phyloP scores from a whole-genome alignment of 2,888 invertebrate species.

The Graphium colonna region DNA sequence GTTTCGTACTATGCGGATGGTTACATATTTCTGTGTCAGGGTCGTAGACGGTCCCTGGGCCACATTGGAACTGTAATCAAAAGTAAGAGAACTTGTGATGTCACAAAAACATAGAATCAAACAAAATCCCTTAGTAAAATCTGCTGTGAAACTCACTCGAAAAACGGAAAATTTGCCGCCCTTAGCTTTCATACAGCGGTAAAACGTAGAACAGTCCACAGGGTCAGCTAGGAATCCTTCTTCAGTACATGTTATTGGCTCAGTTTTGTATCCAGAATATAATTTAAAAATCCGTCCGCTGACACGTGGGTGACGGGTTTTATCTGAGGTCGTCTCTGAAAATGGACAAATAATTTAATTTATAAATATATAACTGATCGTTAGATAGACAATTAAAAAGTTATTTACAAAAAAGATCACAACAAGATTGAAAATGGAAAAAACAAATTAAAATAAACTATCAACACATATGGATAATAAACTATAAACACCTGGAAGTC shows the following conservation, averaged over 20 bases:
- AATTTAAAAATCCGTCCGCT: conserved; percentile 58
- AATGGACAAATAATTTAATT: background rate
- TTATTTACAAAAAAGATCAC: background rate
- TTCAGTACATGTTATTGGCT: conserved; percentile 77
- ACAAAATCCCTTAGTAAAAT: too few relatives aligned
- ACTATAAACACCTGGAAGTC: too few relatives aligned
- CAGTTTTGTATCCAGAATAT: conserved; percentile 55
- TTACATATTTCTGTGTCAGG: conserved; percentile 84
- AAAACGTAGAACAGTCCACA: conserved; percentile 86
- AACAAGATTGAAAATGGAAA: too few relatives aligned
- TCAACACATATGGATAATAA: too few relatives aligned
- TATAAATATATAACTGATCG: background rate
- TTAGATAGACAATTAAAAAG: too few relatives aligned
- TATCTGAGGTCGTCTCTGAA: conserved; percentile 8
- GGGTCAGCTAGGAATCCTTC: conserved; percentile 88
- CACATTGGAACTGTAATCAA: conserved; percentile 86
- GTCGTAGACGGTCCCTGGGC: conserved; percentile 87
- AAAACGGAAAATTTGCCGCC: conserved; percentile 78
- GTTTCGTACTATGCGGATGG: conserved; percentile 83
- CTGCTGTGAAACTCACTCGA: conserved; percentile 49
- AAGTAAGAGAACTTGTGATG: too few relatives aligned
- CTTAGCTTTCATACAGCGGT: conserved; percentile 85
- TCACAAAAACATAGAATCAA: too few relatives aligned
- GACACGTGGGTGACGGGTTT: conserved; percentile 29
- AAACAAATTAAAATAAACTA: too few relatives aligned